phyloP scores from a whole-genome alignment of 2,797 vertebrate species.

The Coregonus sp. region DNA sequence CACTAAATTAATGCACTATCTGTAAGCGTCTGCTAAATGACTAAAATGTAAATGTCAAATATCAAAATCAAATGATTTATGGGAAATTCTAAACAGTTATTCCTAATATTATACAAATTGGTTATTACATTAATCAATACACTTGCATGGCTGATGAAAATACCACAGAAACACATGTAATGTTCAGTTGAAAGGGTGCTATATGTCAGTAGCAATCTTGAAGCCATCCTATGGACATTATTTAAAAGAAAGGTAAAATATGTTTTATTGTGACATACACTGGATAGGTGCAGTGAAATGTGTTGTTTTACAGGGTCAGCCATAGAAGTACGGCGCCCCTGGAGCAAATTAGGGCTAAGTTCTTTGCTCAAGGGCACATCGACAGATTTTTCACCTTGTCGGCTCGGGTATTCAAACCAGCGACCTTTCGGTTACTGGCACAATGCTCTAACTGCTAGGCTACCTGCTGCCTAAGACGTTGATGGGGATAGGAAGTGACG shows the following conservation, averaged over 20 bases:
- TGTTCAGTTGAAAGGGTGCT: not conserved
- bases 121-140: not conserved
- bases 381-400: too few species aligned
- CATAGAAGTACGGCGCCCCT: too few species aligned
- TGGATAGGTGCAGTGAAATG: too few species aligned
- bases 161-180: not conserved
- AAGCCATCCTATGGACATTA: conserved; percentile 57
- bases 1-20: too few species aligned
- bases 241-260: too few species aligned
- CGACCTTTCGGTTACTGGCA: too few species aligned
- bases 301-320: not conserved
- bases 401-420: too few species aligned
- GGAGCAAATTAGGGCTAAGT: too few species aligned
- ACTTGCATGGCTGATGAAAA: not conserved
- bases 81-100: not conserved
- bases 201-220: conserved; percentile 56
- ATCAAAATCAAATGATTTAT: not conserved
- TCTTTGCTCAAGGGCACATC: too few species aligned
- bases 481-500: conserved; percentile 71
- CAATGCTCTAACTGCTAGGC: too few species aligned
- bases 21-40: too few species aligned
- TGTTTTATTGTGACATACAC: too few species aligned
- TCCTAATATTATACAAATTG: not conserved
- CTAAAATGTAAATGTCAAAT: not conserved
- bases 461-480: conserved; percentile 36